Evolutionary conservation across 2,888 invertebrate species (phyloP).

Genomic region (Limnephilus auricula): DNA sequence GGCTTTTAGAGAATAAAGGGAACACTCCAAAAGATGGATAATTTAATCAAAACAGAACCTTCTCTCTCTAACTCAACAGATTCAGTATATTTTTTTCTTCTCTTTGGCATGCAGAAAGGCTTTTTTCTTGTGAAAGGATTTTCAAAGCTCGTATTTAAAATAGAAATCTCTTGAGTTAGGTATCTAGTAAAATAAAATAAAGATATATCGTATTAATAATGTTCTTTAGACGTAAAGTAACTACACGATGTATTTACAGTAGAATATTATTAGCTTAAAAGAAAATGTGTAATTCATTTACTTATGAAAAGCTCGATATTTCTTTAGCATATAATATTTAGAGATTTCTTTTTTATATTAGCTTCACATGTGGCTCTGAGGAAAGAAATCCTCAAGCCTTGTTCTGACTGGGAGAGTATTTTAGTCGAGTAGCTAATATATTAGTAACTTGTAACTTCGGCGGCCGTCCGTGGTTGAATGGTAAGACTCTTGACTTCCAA

Average conservation of each 20-base stretch:
- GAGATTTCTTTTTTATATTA: neutral
- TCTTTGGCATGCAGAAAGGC: neutral
- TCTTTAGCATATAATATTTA: neutral
- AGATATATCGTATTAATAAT: neutral
- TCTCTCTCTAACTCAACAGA: neutral
- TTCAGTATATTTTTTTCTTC: neutral
- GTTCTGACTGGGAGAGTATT: too few species aligned
- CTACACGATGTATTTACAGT: neutral
- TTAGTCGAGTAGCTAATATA: too few species aligned
- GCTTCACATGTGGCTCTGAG: too few species aligned
- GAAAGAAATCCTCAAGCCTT: too few species aligned
- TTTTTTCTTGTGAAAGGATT: neutral
- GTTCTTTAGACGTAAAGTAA: neutral
- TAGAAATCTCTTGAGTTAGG: neutral
- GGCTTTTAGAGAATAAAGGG: neutral
- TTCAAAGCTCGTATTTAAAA: neutral
- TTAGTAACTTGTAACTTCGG: too few species aligned
- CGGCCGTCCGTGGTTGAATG: too few species aligned
- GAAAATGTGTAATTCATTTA: neutral
- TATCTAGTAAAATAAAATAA: neutral
- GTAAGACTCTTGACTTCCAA: too few species aligned
- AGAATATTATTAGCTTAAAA: neutral
- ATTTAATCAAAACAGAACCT: conserved; percentile 16
- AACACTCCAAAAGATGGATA: conserved; percentile 14
- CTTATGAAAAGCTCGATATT: neutral